These are phyloP conservation scores for Notiomystis cincta DNA, from an alignment of 2,113 vertebrate genomes.

Conservation along the genomic window DNA sequence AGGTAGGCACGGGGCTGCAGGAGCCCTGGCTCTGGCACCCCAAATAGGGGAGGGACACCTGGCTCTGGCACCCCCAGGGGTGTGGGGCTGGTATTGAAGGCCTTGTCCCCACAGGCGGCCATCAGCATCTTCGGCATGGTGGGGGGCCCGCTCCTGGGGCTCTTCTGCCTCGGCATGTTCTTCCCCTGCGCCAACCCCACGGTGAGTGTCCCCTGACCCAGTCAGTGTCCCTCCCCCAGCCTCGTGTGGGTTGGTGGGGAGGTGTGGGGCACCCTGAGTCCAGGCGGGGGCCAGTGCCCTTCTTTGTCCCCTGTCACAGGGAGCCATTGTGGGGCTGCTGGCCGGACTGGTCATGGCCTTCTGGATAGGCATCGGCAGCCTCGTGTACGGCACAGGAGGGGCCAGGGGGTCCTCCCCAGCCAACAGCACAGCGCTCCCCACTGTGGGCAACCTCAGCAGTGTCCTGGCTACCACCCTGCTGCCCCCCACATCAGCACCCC, in stretches of 20 bases:
- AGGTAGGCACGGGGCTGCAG: background rate
- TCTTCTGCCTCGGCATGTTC: slow-evolving; percentile 95
- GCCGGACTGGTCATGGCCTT: slow-evolving; percentile 89
- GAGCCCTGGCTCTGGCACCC: background rate
- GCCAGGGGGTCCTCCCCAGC: background rate
- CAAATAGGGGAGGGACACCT: background rate
- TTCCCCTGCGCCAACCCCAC: slow-evolving; percentile 90
- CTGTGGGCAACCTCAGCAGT: slow-evolving; percentile 69
- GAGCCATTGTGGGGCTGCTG: slow-evolving; percentile 80
- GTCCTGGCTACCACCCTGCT: slow-evolving; percentile 63
- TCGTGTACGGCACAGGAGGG: slow-evolving; percentile 44
- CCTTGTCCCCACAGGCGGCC: slow-evolving; percentile 76
- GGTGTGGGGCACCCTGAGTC: background rate
- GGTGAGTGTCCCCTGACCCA: slow-evolving; percentile 69
- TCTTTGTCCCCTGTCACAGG: slow-evolving; percentile 62
- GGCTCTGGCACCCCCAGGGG: accelerated
- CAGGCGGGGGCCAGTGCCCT: accelerated
- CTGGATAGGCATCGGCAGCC: slow-evolving; percentile 90
- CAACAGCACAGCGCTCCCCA: slow-evolving; percentile 50
- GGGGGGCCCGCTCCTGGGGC: slow-evolving; percentile 88
- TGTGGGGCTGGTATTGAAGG: accelerated
- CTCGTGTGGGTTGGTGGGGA: accelerated
- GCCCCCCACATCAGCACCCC: background rate
- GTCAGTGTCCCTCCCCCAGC: background rate
- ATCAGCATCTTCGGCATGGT: slow-evolving; percentile 98